These are phyloP conservation scores for Brachystomella parvula DNA, from an alignment of 1,140 invertebrate species.

Conservation along the genomic window DNA sequence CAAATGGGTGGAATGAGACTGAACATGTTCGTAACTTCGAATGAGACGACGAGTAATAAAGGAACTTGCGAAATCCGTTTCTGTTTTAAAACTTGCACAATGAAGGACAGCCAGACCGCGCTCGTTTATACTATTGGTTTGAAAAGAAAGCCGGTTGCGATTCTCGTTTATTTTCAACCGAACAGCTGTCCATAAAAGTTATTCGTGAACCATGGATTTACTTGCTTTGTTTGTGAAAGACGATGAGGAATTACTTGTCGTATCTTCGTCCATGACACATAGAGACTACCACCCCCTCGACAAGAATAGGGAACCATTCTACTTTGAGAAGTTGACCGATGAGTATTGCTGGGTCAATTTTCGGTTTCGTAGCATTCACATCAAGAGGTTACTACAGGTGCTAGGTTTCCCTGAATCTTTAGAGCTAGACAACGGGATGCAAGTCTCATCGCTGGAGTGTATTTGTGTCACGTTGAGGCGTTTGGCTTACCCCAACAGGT, in stretches of 20 bases:
- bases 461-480: background rate
- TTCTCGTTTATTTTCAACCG: background rate
- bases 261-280: background rate
- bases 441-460: background rate
- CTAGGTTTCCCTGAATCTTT: background rate
- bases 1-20: too few relatives aligned
- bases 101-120: too few relatives aligned
- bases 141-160: too few relatives aligned
- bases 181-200: background rate
- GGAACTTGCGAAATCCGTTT: too few relatives aligned
- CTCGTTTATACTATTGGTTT: too few relatives aligned
- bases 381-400: background rate
- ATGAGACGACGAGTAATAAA: too few relatives aligned
- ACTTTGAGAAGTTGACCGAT: background rate
- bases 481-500: slow-evolving; percentile 12
- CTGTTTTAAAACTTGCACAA: too few relatives aligned
- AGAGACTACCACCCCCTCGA: background rate
- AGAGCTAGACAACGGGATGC: background rate
- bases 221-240: too few relatives aligned
- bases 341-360: background rate
- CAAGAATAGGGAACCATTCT: background rate
- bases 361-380: background rate
- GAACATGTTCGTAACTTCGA: too few relatives aligned
- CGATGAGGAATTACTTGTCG: background rate
- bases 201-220: background rate